Evolutionary conservation across 1,140 invertebrate species (phyloP), one percentile per base, ranked within the genome.

Genomic region (Trachymyrmex cornetzi): DNA sequence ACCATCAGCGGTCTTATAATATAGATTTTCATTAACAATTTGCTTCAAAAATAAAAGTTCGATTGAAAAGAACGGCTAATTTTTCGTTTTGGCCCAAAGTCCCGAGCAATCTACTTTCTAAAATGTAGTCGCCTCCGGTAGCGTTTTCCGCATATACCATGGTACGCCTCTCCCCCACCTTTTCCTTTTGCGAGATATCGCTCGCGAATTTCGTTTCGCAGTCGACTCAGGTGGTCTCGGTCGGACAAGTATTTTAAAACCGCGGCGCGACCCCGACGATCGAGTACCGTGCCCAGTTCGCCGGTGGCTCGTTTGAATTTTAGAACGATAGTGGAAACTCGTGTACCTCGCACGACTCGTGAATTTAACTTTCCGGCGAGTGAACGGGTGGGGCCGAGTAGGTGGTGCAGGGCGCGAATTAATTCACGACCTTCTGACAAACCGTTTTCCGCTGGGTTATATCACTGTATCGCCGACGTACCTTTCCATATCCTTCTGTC

Each of bases 301-400:
- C 64, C 66, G 82, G 63, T 82, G 67, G 80, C 81, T 91, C 90
- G 91, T 92, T 92, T 92, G 89, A 91, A 92, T 92, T 92, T 92
- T 91, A 89, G 72, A 91, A 87, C 87, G 91, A 90, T 92, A 92
- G 91, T 91, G 90, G 87, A 92, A 92, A 92, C 86, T 89, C 90
- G 89, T 92, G 91, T 92, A 91, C 85, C 89, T 67, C 86, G 89
- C 84, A 85, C 88, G 72, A 86, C 80, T 88, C 86, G 86, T 89
- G 86, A 92, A 91, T 92, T 90, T 87, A 89, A 90, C 91, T 91
- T 92, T 89, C 86, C 88, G 77, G 85, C 64, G 61, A 27, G 80
- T 44, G 67, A 57, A 72, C 77, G 79, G 27, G 22, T n/a, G 50
- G 50, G n/a, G 6, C 77, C 27, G 24, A 34, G 66, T 72, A 72